These are phyloP conservation scores for Sinohyriopsis cumingii DNA, from an alignment of 2,888 invertebrate species.

Conservation along the genomic window DNA sequence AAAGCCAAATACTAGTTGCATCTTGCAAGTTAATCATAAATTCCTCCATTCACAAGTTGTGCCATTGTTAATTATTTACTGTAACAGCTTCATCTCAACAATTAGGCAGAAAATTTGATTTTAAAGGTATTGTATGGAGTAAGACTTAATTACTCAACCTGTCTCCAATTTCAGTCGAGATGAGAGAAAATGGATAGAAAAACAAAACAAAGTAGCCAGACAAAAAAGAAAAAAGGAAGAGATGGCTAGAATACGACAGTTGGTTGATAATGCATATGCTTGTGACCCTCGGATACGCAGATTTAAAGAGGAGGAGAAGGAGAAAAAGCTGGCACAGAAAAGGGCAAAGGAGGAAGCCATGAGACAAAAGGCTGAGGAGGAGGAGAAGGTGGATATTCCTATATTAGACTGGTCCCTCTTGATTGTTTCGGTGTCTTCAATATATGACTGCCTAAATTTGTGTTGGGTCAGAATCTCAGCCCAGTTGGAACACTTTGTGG, in stretches of 20 bases:
- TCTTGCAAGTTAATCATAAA: no score
- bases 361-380: conserved; percentile 82
- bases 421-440: no score
- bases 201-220: conserved; percentile 94
- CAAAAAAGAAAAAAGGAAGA: conserved; percentile 97
- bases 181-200: conserved; percentile 98
- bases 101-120: no score
- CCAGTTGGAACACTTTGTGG: no score
- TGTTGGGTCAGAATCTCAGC: background rate
- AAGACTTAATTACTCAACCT: no score
- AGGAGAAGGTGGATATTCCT: conserved; percentile 70
- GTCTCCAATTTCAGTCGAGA: conserved; percentile 78
- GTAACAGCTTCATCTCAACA: no score
- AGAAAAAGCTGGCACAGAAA: conserved; percentile 90
- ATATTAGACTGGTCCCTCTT: background rate
- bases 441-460: background rate
- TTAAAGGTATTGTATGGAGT: no score
- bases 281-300: conserved; percentile 93
- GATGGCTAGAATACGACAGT: conserved; percentile 88
- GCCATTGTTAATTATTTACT: no score
- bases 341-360: conserved; percentile 80
- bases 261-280: conserved; percentile 93
- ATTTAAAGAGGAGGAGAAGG: conserved; percentile 95
- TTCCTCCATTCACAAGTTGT: no score
- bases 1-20: no score